A percentile compares a stretch with the other conserved stretches of the same genome.
Evolutionary conservation across 2,888 invertebrate species (phyloP).

Genomic region (Lithosia quadra): DNA sequence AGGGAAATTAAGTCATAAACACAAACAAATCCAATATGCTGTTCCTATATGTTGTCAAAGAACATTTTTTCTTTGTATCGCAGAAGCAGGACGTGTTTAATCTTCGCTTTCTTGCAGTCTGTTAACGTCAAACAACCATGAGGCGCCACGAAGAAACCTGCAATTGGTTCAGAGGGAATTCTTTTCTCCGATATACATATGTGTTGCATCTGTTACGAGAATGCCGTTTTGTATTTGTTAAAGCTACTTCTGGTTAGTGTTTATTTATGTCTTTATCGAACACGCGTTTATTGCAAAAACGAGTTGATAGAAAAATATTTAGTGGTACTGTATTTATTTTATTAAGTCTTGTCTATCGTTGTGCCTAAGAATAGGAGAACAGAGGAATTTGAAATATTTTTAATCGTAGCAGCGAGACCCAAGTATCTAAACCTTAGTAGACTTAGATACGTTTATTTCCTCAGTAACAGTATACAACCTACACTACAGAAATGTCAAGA

Average conservation of each 20-base stretch:
- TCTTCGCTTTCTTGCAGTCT: slow-evolving; percentile 55
- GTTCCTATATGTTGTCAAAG: slow-evolving; percentile 8
- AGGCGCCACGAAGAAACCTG: slow-evolving; percentile 41
- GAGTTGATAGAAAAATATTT: background rate
- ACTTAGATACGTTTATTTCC: slow-evolving; percentile 31
- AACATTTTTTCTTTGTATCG: slow-evolving; percentile 43
- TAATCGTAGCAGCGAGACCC: slow-evolving; percentile 8
- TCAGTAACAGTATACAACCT: slow-evolving; percentile 19
- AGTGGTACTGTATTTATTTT: too few relatives aligned
- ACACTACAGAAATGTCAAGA: slow-evolving; percentile 56
- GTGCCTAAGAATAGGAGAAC: background rate
- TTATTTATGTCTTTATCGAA: slow-evolving; percentile 14
- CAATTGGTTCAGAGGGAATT: slow-evolving; percentile 56
- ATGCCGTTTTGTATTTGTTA: slow-evolving; percentile 26
- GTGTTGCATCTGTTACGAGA: slow-evolving; percentile 41
- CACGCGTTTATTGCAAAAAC: background rate
- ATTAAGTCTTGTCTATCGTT: too few relatives aligned
- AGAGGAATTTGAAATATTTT: slow-evolving; percentile 27
- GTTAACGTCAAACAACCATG: slow-evolving; percentile 53
- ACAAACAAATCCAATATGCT: slow-evolving; percentile 11
- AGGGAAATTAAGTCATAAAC: slow-evolving; percentile 6
- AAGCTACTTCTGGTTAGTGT: slow-evolving; percentile 8
- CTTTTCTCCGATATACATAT: slow-evolving; percentile 46
- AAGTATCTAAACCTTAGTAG: slow-evolving; percentile 15
- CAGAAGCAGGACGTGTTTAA: slow-evolving; percentile 58